Evolutionary conservation across 2,113 vertebrate genomes (phyloP).

Genomic region (Bufo gargarizans): DNA sequence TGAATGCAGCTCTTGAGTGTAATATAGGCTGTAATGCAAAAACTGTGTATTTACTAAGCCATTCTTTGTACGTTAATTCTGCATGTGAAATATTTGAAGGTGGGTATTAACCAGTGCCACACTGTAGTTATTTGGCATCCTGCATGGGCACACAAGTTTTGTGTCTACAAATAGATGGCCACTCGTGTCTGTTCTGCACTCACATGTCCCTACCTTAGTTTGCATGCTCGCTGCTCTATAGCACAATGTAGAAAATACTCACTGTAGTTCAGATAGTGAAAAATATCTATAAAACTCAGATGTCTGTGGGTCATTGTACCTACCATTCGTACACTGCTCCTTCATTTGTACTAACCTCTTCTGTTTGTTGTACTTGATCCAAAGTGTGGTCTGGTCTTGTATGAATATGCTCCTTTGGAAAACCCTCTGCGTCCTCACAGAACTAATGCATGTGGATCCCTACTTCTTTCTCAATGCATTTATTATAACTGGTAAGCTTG

Average conservation of each 20-base stretch:
- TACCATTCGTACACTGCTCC: neutral
- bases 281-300: neutral
- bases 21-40: neutral
- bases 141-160: neutral
- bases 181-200: neutral
- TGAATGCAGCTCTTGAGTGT: neutral
- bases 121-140: too few species aligned
- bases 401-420: slow-evolving; percentile 36
- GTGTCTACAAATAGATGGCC: neutral
- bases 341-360: slow-evolving; percentile 19
- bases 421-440: neutral
- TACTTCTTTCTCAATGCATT: slow-evolving; percentile 19
- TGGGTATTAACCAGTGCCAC: neutral
- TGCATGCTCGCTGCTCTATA: neutral
- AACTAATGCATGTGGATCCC: slow-evolving; percentile 23
- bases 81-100: neutral
- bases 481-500: slow-evolving; percentile 31
- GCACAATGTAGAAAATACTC: too few species aligned
- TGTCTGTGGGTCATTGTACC: neutral
- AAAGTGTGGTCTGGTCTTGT: slow-evolving; percentile 21
- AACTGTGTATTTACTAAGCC: too few species aligned
- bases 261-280: too few species aligned
- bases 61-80: too few species aligned
- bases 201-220: neutral
- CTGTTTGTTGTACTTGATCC: slow-evolving; percentile 34